Percentiles rank a stretch among this genome's conserved stretches.
Evolutionary conservation across 2,797 vertebrate species (phyloP).

Genomic region (Odontamblyopus rebecca): DNA sequence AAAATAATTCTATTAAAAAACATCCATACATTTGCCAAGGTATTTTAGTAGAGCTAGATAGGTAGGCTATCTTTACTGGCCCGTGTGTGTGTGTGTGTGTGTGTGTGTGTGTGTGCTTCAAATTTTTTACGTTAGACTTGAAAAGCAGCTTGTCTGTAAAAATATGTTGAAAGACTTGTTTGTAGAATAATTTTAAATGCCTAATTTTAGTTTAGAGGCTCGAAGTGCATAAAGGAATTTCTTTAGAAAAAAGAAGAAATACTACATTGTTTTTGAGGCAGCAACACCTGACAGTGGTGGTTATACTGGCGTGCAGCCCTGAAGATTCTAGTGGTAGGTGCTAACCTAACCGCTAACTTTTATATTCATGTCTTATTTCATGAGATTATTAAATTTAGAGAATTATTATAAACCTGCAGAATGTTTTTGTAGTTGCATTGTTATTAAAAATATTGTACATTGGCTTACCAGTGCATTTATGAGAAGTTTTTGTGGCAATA

Average conservation of each 20-base stretch:
- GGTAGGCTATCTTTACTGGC: no score
- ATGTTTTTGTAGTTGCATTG: neutral
- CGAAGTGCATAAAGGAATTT: conserved; percentile 38
- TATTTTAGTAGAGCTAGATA: no score
- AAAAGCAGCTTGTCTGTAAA: neutral
- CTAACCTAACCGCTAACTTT: conserved; percentile 31
- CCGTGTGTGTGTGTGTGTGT: no score
- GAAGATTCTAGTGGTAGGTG: conserved; percentile 2
- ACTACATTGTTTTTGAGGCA: conserved; percentile 6
- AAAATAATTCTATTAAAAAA: no score
- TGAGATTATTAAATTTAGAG: neutral
- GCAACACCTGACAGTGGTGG: neutral
- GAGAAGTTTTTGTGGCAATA: neutral
- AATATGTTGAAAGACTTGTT: conserved; percentile 39
- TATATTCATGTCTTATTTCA: neutral
- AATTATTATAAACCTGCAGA: neutral
- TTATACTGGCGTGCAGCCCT: neutral
- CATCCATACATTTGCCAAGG: no score
- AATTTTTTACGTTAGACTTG: neutral
- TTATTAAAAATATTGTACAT: neutral
- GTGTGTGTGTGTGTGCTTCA: no score
- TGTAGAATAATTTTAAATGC: neutral
- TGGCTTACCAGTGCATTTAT: neutral
- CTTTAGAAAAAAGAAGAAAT: conserved; percentile 41
- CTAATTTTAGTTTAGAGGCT: conserved; percentile 24